Conservation (phyloP, 2,797 vertebrate species). For the Gobio occitaniae region DNA sequence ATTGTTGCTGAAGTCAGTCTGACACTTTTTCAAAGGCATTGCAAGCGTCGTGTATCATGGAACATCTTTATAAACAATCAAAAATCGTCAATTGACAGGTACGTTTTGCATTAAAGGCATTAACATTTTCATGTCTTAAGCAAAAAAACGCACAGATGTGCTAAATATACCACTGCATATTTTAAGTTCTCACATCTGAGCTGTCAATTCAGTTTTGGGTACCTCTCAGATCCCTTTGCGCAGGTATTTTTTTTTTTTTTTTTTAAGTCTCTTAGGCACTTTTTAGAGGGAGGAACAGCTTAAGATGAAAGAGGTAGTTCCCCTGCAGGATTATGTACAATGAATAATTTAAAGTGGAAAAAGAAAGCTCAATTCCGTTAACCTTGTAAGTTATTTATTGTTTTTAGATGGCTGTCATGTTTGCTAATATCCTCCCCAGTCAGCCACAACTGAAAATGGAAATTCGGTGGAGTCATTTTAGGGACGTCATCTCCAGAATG, state of each 20-base stretch:
- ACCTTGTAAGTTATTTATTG: constrained; percentile 65
- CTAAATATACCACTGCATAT: constrained; percentile 50
- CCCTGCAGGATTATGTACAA: constrained; percentile 60
- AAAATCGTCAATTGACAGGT: constrained; percentile 20
- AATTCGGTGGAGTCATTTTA: constrained; percentile 51
- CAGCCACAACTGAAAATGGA: constrained; percentile 49
- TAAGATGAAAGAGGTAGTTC: constrained; percentile 62
- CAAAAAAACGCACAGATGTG: constrained; percentile 13
- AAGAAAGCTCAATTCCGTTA: constrained; percentile 61
- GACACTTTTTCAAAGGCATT: not conserved
- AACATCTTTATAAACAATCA: constrained; percentile 34
- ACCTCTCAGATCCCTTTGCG: constrained; percentile 29
- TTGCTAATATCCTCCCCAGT: constrained; percentile 60
- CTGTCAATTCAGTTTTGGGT: constrained; percentile 50
- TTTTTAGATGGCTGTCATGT: constrained; percentile 64
- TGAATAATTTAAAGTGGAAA: constrained; percentile 64
- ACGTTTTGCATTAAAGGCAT: constrained; percentile 25
- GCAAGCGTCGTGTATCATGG: constrained; percentile 7
- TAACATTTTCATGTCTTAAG: constrained; percentile 29
- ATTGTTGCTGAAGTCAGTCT: not conserved
- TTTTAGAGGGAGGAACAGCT: constrained; percentile 47
- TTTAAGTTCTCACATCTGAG: constrained; percentile 41
- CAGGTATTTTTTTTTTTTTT: constrained; percentile 25
- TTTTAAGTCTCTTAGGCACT: constrained; percentile 38
- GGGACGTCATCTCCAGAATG: constrained; percentile 27